Base-by-base conservation (phyloP, 2,797 vertebrate species). In the Chloroceryle inda region DNA sequence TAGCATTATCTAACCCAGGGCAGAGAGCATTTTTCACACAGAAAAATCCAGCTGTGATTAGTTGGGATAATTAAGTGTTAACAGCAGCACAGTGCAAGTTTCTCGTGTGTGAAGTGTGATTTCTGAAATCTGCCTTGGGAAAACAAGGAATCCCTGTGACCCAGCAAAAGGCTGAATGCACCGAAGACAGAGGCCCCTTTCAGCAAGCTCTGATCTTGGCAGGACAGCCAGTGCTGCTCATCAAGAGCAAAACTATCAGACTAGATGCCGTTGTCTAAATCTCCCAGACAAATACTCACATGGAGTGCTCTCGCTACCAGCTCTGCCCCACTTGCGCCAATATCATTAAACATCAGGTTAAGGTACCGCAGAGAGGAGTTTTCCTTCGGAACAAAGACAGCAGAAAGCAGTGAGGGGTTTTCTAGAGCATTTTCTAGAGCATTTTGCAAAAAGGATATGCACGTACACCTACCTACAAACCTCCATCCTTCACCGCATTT, bases 321-420 rank as follows among this genome's bases (percentile, higher is more conserved):
- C 92, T 98, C 97, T 81, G 98, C 99, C 85, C 99, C 99, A 0
- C 95, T 93, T 4, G 95, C 79, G 83, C 98, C 97, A 83, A 99
- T 99, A 88, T 99, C 86, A 63, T 99, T 99, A 94, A 99, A 98
- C 98, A 97, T 99, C 68, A 99, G 97, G 96, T 99, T 98, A 95
- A 99, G 97, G 90, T 97, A 98, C 45, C 2, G 56, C 89, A 99
- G 97, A 56, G 83, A 73, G 24, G 69, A 91, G 19, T 97, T 97
- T 75, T 96, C 97, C 97, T 97, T 98, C 23, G 45, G 94, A 96
- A 40, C 59, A 96, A 67, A 96, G 14, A 91, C 20, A 96, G 91
- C 88, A 91, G 24, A 95, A 74, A 88, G 18, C 19, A 76, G 26
- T 52, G 17, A 91, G 68, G 33, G 67, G 58, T 37, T 67, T 49